Conservation (phyloP, 2,888 invertebrate genomes). For the Conchocele bisecta region DNA sequence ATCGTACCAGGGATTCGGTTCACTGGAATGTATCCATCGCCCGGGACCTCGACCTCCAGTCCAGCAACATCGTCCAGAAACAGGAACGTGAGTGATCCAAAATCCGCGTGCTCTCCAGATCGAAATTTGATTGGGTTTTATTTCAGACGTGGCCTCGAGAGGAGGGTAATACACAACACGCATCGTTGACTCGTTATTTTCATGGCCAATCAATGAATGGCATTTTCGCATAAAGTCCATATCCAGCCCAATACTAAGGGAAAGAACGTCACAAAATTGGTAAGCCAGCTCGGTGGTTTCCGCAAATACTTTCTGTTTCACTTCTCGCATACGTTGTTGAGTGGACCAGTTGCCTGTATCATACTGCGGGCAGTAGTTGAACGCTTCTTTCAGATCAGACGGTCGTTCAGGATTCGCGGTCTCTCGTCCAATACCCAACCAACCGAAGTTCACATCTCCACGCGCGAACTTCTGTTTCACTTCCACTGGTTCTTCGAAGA, state of each 20-base stretch:
- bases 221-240: neutral
- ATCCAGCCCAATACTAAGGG: neutral
- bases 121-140: neutral
- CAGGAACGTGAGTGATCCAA: neutral
- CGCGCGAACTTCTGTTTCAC: conserved; percentile 22
- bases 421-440: conserved; percentile 10
- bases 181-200: neutral
- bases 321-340: too few relatives aligned
- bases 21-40: neutral
- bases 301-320: neutral
- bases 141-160: neutral
- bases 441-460: conserved; percentile 1
- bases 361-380: neutral
- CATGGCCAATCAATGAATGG: neutral
- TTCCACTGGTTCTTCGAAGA: conserved; percentile 38
- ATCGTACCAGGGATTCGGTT: neutral
- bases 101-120: neutral
- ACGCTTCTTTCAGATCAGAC: neutral
- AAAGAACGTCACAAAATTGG: neutral
- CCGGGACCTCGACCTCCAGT: neutral
- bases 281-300: neutral
- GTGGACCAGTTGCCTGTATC: too few relatives aligned
- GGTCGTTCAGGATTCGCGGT: neutral
- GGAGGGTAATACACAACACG: neutral
- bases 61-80: neutral